These are phyloP conservation scores for Mixornis gularis DNA, from an alignment of 2,113 vertebrate species.

Conservation along the genomic window DNA sequence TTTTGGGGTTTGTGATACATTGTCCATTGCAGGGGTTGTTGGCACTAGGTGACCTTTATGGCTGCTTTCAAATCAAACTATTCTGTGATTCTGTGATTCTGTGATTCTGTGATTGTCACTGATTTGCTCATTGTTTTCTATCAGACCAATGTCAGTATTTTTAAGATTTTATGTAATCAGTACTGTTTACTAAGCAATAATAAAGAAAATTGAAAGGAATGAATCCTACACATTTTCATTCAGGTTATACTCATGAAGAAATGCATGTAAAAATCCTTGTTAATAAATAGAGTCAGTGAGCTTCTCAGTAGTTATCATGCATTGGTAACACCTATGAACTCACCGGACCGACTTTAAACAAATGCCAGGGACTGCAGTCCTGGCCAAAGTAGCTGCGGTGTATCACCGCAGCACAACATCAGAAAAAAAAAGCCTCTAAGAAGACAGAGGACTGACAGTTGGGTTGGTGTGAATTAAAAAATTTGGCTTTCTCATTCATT, in stretches of 20 bases:
- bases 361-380: not conserved
- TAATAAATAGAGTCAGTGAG: not conserved
- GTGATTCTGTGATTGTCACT: not conserved
- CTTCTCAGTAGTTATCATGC: accelerated
- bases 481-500: not conserved
- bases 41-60: not conserved
- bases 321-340: not conserved
- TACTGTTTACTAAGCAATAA: not conserved
- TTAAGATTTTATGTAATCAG: not conserved
- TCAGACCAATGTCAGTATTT: not conserved
- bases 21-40: too few relatives aligned
- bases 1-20: not conserved
- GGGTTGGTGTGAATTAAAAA: not conserved
- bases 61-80: not conserved
- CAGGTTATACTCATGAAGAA: not conserved
- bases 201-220: not conserved
- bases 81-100: not conserved
- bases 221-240: not conserved
- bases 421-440: not conserved
- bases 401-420: not conserved
- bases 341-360: not conserved
- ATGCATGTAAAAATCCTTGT: accelerated
- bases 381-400: not conserved
- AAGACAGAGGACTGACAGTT: not conserved
- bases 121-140: not conserved